Conservation (phyloP, 2,888 invertebrate species). For the Deilephila porcellus region DNA sequence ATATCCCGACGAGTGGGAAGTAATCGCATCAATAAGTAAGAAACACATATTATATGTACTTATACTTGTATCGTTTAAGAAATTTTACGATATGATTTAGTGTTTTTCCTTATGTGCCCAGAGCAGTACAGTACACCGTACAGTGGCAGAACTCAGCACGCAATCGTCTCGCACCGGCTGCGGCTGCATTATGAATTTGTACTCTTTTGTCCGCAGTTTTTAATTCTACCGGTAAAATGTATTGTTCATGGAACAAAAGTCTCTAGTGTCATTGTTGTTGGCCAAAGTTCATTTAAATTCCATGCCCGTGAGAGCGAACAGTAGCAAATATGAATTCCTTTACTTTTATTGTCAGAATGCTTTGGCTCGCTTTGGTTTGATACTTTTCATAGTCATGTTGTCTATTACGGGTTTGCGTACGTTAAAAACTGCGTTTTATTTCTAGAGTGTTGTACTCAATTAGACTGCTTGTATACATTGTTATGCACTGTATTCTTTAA, state of each 20-base stretch:
- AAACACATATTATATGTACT: too few species aligned
- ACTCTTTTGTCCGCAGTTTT: constrained; percentile 81
- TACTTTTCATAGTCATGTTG: constrained; percentile 71
- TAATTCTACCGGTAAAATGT: constrained; percentile 83
- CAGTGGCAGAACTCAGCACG: constrained; percentile 36
- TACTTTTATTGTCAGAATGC: constrained; percentile 79
- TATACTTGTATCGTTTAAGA: not conserved
- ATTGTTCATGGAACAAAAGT: constrained; percentile 83
- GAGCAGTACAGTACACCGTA: not conserved
- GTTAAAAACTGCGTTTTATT: not conserved
- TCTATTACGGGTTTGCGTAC: constrained; percentile 47
- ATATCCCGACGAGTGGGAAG: not conserved
- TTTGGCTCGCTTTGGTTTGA: constrained; percentile 74
- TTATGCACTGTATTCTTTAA: not conserved
- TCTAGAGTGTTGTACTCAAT: not conserved
- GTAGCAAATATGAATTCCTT: constrained; percentile 83
- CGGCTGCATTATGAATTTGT: constrained; percentile 82
- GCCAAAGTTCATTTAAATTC: constrained; percentile 84
- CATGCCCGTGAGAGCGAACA: constrained; percentile 79
- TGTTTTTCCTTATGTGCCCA: not conserved
- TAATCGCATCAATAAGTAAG: not conserved
- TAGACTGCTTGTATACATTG: not conserved
- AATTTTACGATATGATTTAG: not conserved
- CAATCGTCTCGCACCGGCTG: constrained; percentile 62
- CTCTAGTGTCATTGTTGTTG: constrained; percentile 82